These are phyloP conservation scores for Alcedo quadribrachys DNA, from an alignment of 2,797 vertebrate species.

Conservation along the genomic window DNA sequence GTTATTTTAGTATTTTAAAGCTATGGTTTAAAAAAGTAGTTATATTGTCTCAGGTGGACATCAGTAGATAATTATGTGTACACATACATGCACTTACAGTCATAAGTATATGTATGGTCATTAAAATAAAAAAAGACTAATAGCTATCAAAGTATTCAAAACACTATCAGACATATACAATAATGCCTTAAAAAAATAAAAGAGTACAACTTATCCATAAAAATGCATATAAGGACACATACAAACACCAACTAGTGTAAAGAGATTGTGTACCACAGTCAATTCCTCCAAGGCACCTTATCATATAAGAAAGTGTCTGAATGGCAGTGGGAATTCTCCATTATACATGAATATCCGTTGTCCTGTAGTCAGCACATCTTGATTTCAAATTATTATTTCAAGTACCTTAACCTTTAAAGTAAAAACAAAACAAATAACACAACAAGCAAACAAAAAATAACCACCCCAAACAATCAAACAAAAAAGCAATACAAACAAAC, in stretches of 20 bases:
- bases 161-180: background rate
- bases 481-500: background rate
- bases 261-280: background rate
- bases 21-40: background rate
- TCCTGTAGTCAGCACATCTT: slow-evolving; percentile 17
- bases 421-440: background rate
- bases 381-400: slow-evolving; percentile 41
- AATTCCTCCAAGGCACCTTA: background rate
- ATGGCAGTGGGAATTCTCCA: background rate
- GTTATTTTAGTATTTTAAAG: background rate
- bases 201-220: background rate
- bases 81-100: rapidly evolving
- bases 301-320: background rate
- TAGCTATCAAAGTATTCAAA: background rate
- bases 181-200: background rate
- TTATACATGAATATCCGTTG: slow-evolving; percentile 22
- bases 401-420: slow-evolving; percentile 5
- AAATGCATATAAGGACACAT: background rate
- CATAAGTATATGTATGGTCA: background rate
- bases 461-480: too few relatives aligned
- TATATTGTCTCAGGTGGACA: background rate
- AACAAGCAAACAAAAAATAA: too few relatives aligned
- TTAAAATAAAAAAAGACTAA: background rate
- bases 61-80: background rate
- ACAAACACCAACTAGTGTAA: background rate